Evolutionary conservation across 2,797 vertebrate species (phyloP), one percentile per base, ranked within the genome.

Genomic region (Myripristis murdjan): DNA sequence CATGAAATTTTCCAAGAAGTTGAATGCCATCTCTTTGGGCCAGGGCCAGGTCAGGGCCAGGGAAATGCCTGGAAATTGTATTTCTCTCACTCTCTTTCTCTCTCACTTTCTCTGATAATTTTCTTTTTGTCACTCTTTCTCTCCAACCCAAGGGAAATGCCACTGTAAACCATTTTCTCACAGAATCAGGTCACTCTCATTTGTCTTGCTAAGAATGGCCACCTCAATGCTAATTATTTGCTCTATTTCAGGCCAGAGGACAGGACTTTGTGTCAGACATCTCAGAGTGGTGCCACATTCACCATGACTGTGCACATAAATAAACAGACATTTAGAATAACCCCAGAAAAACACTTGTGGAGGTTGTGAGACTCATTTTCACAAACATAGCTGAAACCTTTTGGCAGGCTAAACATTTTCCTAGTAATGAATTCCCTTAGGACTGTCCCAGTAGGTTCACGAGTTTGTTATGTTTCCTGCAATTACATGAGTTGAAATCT

Each of bases 1-100:
- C 84, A 98, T 96, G 96, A 95, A 95, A 73, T 98, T 99, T 88
- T 95, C 97, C 24, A 95, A 96, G 73, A 98, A 97, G 83, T 92
- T 98, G 44, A 93, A 86, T 12, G 96, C 95, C 79, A 97, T 99
- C 87, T 98, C 96, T 41, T 89, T 98, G 59, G 97, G 97, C 26
- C 97, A 97, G 83, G 97, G 96, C 48, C 97, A 97, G 96, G 97
- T 98, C 66, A 91, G 91, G 52, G n/a, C 37, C 26, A n/a, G 11
- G 22, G 51, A 15, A 11, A 53, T 28, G 54, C 52, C 35, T 60
- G 69, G 61, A 61, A 77, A 51, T 73, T 51, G n/a, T 71, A 12
- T 9, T n/a, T n/a, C 23, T 20, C 11, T 8, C 20, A 37, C 18
- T 18, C n/a, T 58, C 37, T 31, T 26, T 63, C 26, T 58, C 22